Evolutionary conservation across 2,113 vertebrate species (phyloP).

Genomic region (Oncorhynchus clarkii): DNA sequence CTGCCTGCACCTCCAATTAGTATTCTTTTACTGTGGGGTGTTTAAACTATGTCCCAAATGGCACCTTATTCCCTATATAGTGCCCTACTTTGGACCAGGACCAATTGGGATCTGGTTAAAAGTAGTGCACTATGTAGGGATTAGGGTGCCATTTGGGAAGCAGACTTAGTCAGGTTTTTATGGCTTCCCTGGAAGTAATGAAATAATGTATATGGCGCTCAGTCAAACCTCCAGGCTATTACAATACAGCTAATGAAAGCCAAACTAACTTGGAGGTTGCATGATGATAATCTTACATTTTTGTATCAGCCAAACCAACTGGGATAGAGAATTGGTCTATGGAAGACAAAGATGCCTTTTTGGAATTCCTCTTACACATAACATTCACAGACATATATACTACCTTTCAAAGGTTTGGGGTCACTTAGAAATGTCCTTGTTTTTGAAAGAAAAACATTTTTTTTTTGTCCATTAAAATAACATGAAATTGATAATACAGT

Average conservation of each 20-base stretch:
- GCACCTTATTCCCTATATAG: too few species aligned
- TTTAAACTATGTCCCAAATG: not conserved
- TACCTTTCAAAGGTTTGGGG: too few species aligned
- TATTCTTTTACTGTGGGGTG: conserved; percentile 30
- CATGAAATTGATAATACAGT: too few species aligned
- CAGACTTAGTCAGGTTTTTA: conserved; percentile 17
- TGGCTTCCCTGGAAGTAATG: not conserved
- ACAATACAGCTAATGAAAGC: conserved; percentile 40
- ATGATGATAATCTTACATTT: conserved; percentile 16
- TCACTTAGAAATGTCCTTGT: too few species aligned
- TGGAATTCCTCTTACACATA: not conserved
- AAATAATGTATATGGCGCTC: conserved; percentile 9
- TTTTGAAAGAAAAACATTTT: too few species aligned
- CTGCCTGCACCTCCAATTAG: conserved; percentile 43
- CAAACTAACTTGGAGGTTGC: conserved; percentile 9
- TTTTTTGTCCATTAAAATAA: too few species aligned
- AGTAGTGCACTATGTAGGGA: too few species aligned
- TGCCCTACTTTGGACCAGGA: too few species aligned
- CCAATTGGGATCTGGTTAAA: too few species aligned
- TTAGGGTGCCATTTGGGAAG: too few species aligned
- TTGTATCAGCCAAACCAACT: conserved; percentile 10
- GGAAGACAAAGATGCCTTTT: conserved; percentile 44
- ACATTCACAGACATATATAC: not conserved
- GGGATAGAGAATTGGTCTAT: conserved; percentile 23
- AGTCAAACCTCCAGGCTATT: conserved; percentile 36